These are phyloP conservation scores for Nerophis lumbriciformis DNA, from an alignment of 2,113 vertebrate genomes.

Conservation along the genomic window DNA sequence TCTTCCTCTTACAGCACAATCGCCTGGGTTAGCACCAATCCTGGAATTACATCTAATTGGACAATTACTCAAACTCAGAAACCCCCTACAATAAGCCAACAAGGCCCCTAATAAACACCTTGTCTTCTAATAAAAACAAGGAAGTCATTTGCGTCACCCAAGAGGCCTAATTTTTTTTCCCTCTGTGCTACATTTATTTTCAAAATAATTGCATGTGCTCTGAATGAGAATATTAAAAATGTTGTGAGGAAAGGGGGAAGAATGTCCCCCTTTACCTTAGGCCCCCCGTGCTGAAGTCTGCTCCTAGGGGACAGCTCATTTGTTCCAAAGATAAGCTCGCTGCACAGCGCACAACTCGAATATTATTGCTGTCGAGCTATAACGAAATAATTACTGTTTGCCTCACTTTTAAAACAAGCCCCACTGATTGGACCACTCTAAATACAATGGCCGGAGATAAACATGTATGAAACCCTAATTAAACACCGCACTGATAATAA, in stretches of 20 bases:
- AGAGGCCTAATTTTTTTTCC: conserved; percentile 83
- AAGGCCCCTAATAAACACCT: conserved; percentile 98
- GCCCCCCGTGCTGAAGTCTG: conserved; percentile 76
- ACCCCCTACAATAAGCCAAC: conserved; percentile 91
- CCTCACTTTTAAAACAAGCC: conserved; percentile 50
- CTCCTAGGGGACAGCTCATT: conserved; percentile 82
- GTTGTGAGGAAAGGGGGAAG: conserved; percentile 70
- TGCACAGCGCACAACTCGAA: conserved; percentile 67
- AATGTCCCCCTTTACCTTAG: conserved; percentile 63
- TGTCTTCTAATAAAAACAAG: conserved; percentile 98
- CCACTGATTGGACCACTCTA: conserved; percentile 24
- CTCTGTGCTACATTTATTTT: conserved; percentile 95
- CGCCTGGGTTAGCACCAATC: conserved; percentile 86
- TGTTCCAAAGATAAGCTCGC: conserved; percentile 76
- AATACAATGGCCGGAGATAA: conserved; percentile 19
- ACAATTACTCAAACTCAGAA: conserved; percentile 99
- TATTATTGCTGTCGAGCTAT: conserved; percentile 75
- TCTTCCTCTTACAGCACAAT: conserved; percentile 84
- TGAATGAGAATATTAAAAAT: conserved; percentile 91
- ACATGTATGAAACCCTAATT: conserved; percentile 53
- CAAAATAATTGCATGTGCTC: conserved; percentile 88
- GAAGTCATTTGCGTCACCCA: conserved; percentile 96
- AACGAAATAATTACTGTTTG: conserved; percentile 80
- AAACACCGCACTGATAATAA: conserved; percentile 44
- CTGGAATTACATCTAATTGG: conserved; percentile 99